Base-by-base conservation (phyloP, 2,888 invertebrate species). In the Diabrotica balteata region DNA sequence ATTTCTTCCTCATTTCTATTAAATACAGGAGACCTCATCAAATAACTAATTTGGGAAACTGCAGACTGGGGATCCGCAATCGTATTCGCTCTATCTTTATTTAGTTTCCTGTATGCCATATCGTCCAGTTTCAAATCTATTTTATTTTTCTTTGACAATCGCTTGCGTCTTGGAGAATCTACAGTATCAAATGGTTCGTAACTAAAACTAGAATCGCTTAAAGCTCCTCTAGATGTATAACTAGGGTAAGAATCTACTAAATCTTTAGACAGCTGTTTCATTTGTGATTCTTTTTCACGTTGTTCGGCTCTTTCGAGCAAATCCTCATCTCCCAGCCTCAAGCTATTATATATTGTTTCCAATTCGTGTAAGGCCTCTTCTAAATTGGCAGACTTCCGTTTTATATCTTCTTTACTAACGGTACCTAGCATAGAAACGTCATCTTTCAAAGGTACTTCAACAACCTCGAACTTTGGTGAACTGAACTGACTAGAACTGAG, bases 301-400 rank as follows among this genome's bases (percentile, higher is more conserved):
- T 91, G 87, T 82, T 93, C 93, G 9, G 93, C 93, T 78, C 93
- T 87, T 79, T 93, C 93, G 61, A 94, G 82, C 67, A 94, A 86
- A 84, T 93, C 92, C 81, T 93, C 93, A 79, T 95, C 95, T 0
- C 91, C 92, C 60, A 95, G 85, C n/a, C 91, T 90, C 66, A 96
- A 86, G 77, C 94, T 95, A 76, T 94, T 93, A 80, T 94, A 94
- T 79, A 96, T 95, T n/a, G 93, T 92, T 86, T 96, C 96, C 64
- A 96, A 83, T 83, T 96, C 96, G 77, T 91, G 91, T 42, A 96
- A 87, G 62, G 96, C 96, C 79, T 96, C 95, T 80, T 95, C 95
- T 50, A 95, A 86, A 82, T 94, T 94, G 11, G 90, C 90, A 4
- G 93, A 92, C 82, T 91, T 92, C 75, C 89, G 85, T 76, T 87